Evolutionary conservation across 37 sponge, comb jelly and placozoan genomes (phyloP).

Genomic region (Lycopodina hypogea): DNA sequence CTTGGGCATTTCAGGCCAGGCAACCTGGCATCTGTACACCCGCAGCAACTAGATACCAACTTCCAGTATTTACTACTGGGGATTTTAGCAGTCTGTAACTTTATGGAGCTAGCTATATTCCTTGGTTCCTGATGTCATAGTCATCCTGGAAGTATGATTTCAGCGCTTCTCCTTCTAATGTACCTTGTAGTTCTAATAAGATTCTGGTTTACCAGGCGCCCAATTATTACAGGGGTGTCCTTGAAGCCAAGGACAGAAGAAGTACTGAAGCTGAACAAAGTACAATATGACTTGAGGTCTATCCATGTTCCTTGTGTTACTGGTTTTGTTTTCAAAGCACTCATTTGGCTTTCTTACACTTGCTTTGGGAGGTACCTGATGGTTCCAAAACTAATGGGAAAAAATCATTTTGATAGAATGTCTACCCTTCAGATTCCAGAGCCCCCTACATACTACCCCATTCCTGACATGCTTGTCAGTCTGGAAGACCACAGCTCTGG

Average conservation of each 20-base stretch:
- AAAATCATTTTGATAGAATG: constrained; percentile 22
- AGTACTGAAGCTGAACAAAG: constrained; percentile 18
- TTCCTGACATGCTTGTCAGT: constrained; percentile 16
- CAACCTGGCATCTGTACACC: too few species aligned
- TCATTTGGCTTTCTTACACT: constrained; percentile 47
- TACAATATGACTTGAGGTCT: constrained; percentile 11
- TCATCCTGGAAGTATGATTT: too few species aligned
- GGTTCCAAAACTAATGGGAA: neutral
- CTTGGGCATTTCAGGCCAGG: too few species aligned
- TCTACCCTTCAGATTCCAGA: constrained; percentile 59
- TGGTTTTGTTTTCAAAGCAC: constrained; percentile 32
- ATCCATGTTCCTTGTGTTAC: constrained; percentile 40
- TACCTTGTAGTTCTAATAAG: neutral
- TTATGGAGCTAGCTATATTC: too few species aligned
- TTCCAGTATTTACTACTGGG: too few species aligned
- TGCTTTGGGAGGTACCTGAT: constrained; percentile 49
- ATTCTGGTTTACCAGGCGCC: constrained; percentile 17
- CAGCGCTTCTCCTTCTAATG: neutral
- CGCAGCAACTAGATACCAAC: too few species aligned
- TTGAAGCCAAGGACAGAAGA: constrained; percentile 22
- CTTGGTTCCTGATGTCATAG: too few species aligned
- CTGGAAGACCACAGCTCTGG: constrained; percentile 8
- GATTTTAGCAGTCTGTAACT: too few species aligned
- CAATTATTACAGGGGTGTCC: neutral
- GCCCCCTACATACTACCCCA: constrained; percentile 50